A percentile compares a stretch with the other conserved stretches of the same genome.
These are phyloP conservation scores for Botia almorhae DNA, from an alignment of 2,797 vertebrate genomes.

Conservation along the genomic window DNA sequence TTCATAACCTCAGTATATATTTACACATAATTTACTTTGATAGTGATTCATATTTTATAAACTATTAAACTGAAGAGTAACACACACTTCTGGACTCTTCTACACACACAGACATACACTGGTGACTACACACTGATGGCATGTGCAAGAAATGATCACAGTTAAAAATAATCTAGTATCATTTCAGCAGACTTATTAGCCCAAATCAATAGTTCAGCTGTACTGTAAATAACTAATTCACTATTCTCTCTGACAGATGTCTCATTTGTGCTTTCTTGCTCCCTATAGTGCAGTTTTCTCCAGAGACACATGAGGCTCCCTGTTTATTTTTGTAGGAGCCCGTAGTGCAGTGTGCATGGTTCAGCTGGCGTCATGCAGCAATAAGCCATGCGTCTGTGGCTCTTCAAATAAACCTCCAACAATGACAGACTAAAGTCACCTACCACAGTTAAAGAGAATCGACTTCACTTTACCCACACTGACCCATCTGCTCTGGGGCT, in stretches of 20 bases:
- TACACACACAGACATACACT: too few relatives aligned
- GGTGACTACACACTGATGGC: too few relatives aligned
- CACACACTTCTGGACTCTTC: too few relatives aligned
- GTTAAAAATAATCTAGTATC: too few relatives aligned
- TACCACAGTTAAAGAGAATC: constrained; percentile 55
- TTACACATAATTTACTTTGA: too few relatives aligned
- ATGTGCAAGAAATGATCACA: too few relatives aligned
- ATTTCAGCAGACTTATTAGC: neutral
- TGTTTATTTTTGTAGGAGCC: constrained; percentile 71
- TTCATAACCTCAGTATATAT: too few relatives aligned
- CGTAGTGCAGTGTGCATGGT: constrained; percentile 60
- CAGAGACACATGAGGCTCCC: constrained; percentile 58
- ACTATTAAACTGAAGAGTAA: too few relatives aligned
- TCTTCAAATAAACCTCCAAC: constrained; percentile 62
- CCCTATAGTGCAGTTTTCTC: constrained; percentile 45
- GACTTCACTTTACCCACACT: neutral
- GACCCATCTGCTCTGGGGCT: neutral
- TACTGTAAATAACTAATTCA: constrained; percentile 1
- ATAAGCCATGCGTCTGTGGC: constrained; percentile 60
- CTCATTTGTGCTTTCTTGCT: constrained; percentile 37
- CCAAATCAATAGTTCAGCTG: neutral
- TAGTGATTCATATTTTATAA: too few relatives aligned
- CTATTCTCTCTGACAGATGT: constrained; percentile 35
- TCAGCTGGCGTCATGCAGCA: constrained; percentile 64
- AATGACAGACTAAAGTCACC: constrained; percentile 60